Conservation (phyloP, 2,113 vertebrate genomes). For the Damaliscus lunatus region DNA sequence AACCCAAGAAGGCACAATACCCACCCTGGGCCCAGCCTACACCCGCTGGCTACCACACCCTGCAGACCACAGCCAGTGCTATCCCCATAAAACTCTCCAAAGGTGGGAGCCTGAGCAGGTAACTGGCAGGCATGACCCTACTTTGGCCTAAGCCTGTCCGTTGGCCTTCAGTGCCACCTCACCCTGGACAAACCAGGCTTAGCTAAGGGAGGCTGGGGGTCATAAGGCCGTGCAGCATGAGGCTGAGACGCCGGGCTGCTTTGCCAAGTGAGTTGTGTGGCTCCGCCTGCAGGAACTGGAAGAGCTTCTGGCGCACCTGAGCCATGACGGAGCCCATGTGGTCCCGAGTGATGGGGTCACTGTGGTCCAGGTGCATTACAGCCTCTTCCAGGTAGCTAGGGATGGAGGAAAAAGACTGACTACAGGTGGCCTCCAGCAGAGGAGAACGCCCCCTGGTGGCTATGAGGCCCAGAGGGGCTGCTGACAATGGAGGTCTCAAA, state of each 20-base stretch:
- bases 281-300: conserved; percentile 94
- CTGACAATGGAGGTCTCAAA: neutral
- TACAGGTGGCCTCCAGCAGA: neutral
- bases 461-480: neutral
- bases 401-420: neutral
- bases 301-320: conserved; percentile 95
- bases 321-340: conserved; percentile 95
- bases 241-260: conserved; percentile 92
- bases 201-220: conserved; percentile 85
- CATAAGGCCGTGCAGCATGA: conserved; percentile 96
- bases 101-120: conserved; percentile 2
- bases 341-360: conserved; percentile 95
- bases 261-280: conserved; percentile 89
- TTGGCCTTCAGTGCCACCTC: conserved; percentile 10
- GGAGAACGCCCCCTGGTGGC: conserved; percentile 53
- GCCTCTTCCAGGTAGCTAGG: conserved; percentile 96
- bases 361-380: conserved; percentile 96
- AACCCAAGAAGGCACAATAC: conserved; percentile 63
- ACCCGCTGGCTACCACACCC: conserved; percentile 41
- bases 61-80: neutral
- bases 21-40: conserved; percentile 59
- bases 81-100: neutral
- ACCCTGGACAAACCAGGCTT: conserved; percentile 7
- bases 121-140: neutral
- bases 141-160: conserved; percentile 12